A percentile compares a stretch with the other conserved stretches of the same genome.
Evolutionary conservation across 2,888 invertebrate species (phyloP).

Genomic region (Drosophila bunnanda): DNA sequence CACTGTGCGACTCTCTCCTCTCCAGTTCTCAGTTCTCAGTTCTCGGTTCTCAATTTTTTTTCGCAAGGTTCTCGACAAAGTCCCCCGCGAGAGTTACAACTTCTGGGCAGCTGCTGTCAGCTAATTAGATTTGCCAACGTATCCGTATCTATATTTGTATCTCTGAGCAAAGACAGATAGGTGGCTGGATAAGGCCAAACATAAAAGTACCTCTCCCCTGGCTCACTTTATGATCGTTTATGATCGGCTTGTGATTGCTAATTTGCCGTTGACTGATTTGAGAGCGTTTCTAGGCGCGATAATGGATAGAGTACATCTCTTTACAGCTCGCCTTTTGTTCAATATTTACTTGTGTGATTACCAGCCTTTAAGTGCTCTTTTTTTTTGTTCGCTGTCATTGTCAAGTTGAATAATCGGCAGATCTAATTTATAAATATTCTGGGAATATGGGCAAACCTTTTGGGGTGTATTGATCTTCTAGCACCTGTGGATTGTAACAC

Average conservation of each 20-base stretch:
- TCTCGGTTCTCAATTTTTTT: slow-evolving; percentile 27
- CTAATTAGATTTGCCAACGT: slow-evolving; percentile 67
- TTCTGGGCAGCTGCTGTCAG: slow-evolving; percentile 37
- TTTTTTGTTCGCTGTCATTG: slow-evolving; percentile 34
- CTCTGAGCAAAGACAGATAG: slow-evolving; percentile 7
- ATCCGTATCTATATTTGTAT: slow-evolving; percentile 15
- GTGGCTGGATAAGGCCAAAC: slow-evolving; percentile 26
- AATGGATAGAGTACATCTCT: slow-evolving; percentile 17
- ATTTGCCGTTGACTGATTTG: slow-evolving; percentile 46
- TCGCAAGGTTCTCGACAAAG: slow-evolving; percentile 43
- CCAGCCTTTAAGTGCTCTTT: slow-evolving; percentile 35
- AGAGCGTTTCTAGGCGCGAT: slow-evolving; percentile 27
- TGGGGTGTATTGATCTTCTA: not conserved
- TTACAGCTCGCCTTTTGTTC: slow-evolving; percentile 26
- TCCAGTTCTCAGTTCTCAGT: not conserved
- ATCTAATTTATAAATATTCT: slow-evolving; percentile 12
- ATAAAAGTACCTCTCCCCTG: slow-evolving; percentile 14
- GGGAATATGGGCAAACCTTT: slow-evolving; percentile 3
- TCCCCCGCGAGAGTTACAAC: slow-evolving; percentile 25
- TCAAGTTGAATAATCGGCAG: slow-evolving; percentile 30
- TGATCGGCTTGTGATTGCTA: slow-evolving; percentile 35
- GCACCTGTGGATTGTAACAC: not conserved
- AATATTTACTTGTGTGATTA: slow-evolving; percentile 38
- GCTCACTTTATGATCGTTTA: slow-evolving; percentile 28
- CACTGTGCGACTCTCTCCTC: slow-evolving; percentile 15